These are phyloP conservation scores for Sebastiscus albofasciatus DNA, from an alignment of 2,797 vertebrate genomes.

Conservation along the genomic window DNA sequence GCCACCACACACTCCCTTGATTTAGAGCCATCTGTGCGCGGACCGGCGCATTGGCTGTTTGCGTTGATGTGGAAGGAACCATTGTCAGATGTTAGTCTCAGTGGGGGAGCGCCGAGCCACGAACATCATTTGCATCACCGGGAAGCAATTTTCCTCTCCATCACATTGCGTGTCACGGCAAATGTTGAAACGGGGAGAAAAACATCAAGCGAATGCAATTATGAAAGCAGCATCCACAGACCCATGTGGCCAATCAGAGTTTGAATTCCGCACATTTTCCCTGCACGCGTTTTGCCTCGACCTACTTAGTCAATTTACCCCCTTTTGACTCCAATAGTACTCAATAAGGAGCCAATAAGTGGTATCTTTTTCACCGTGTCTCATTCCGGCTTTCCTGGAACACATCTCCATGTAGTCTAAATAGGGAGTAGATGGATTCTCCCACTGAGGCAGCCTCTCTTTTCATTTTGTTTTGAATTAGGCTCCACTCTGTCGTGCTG, in stretches of 20 bases:
- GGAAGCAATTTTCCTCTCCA: slow-evolving; percentile 57
- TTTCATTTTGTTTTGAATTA: slow-evolving; percentile 44
- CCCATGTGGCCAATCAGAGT: slow-evolving; percentile 72
- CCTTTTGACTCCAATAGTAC: slow-evolving; percentile 68
- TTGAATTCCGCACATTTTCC: slow-evolving; percentile 64
- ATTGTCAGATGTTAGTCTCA: slow-evolving; percentile 55
- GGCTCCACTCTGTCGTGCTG: slow-evolving; percentile 39
- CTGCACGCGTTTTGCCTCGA: slow-evolving; percentile 50
- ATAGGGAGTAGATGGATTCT: slow-evolving; percentile 33
- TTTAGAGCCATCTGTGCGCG: slow-evolving; percentile 45
- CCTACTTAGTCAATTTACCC: slow-evolving; percentile 77
- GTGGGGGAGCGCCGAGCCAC: slow-evolving; percentile 20
- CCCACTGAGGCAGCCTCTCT: slow-evolving; percentile 23
- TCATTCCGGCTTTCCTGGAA: slow-evolving; percentile 37
- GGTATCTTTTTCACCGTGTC: slow-evolving; percentile 27
- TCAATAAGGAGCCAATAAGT: slow-evolving; percentile 57
- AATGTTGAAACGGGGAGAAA: slow-evolving; percentile 60
- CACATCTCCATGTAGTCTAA: slow-evolving; percentile 18
- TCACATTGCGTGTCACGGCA: slow-evolving; percentile 57
- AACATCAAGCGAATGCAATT: slow-evolving; percentile 68
- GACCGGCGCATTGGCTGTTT: slow-evolving; percentile 48
- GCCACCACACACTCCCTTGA: slow-evolving; percentile 31
- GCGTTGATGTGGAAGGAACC: slow-evolving; percentile 57
- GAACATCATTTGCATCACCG: slow-evolving; percentile 66
- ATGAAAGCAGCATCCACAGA: slow-evolving; percentile 65